Evolutionary conservation across 2,113 vertebrate species (phyloP).

Genomic region (Numida meleagris): DNA sequence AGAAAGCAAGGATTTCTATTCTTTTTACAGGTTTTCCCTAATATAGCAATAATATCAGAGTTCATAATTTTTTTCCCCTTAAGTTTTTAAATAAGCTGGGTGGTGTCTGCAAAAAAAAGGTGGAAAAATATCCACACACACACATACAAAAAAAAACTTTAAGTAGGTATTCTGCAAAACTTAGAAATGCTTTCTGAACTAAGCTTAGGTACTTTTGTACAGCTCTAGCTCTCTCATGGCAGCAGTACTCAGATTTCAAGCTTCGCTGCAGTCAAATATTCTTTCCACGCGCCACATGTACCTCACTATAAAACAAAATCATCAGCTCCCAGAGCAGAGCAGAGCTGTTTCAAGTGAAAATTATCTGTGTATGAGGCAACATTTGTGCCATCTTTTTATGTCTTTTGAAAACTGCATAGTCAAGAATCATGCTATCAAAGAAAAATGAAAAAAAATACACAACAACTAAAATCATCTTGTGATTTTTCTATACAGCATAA

Average conservation of each 20-base stretch:
- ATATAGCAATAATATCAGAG: neutral
- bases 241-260: conserved; percentile 19
- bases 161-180: neutral
- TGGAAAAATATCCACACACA: neutral
- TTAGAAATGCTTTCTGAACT: neutral
- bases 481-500: conserved; percentile 17
- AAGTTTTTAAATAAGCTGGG: neutral
- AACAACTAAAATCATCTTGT: neutral
- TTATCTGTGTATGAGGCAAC: neutral
- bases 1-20: neutral
- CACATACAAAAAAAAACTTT: neutral
- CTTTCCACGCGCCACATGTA: neutral
- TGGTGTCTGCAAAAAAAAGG: neutral
- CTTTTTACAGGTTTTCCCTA: neutral
- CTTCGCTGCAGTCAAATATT: neutral
- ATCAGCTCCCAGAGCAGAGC: neutral
- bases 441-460: neutral
- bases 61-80: neutral
- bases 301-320: conserved; percentile 14
- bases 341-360: neutral
- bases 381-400: neutral
- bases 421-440: neutral
- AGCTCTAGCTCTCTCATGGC: neutral
- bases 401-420: neutral
- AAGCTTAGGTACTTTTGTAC: neutral